Evolutionary conservation across 2,888 invertebrate species (phyloP), one percentile per base, ranked within the genome.

Genomic region (Cephus nigrinus): DNA sequence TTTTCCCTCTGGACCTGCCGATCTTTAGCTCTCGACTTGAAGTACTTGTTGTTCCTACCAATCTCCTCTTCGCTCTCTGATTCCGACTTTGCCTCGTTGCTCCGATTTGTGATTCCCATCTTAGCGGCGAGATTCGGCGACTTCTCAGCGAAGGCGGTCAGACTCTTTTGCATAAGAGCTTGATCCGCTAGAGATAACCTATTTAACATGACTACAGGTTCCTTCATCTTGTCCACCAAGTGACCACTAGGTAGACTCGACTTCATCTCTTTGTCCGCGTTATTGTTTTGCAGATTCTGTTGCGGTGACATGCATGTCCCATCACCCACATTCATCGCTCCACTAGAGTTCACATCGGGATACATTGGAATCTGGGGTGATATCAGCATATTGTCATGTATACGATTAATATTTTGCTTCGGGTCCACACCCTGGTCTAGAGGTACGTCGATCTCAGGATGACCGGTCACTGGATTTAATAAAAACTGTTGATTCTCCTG

Each of bases 111-210:
- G 82, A 94, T 92, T 69, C 94, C 94, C 86, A 94, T 92, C 89
- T 93, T 93, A 82, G 93, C 93, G 76, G 94, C 93, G 79, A 93
- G 90, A 86, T 92, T 92, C 80, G 94, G 94, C 85, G 93, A 93
- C 85, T 93, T 94, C 88, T 95, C 94, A 78, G 93, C 93, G 89
- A 94, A 95, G 84, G 94, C 93, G 82, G 93, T 93, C 82, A 95
- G 90, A 91, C 94, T 95, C 86, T 94, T 93, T 85, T 95, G 94
- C 93, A 95, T 94, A 73, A 94, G 89, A 75, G 93, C 92, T 86
- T 94, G 93, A 89, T 95, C 95, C 87, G 93, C 92, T 12, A 90
- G 91, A 32, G 94, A 94, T 83, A 95, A 90, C 88, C 94, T 93
- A 84, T 94, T 93, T 75, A 95, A 88, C 91, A 94, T 92, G 35